These are phyloP conservation scores for Mesoclemmys tuberculata DNA, from an alignment of 2,113 vertebrate species.

Conservation along the genomic window DNA sequence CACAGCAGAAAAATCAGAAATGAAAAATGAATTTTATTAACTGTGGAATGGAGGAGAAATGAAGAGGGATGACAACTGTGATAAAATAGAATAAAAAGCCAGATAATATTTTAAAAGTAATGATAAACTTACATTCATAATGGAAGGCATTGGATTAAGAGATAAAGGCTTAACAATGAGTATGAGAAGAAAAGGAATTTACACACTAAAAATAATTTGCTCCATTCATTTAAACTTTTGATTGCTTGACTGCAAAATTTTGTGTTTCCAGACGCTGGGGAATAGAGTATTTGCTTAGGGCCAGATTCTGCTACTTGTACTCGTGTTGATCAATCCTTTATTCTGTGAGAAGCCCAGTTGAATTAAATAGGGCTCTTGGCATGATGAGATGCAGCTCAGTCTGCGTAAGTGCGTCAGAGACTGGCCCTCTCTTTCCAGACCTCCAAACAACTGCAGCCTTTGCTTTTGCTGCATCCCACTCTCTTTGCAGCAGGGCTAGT, in stretches of 20 bases:
- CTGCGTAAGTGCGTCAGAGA: neutral
- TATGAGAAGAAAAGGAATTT: neutral
- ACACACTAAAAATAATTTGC: neutral
- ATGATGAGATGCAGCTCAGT: neutral
- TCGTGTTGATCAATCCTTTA: neutral
- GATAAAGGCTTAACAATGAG: neutral
- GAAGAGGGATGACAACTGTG: neutral
- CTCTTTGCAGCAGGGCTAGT: neutral
- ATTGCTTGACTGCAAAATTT: neutral
- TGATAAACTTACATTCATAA: neutral
- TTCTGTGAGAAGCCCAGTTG: neutral
- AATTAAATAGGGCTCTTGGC: neutral
- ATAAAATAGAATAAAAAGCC: neutral
- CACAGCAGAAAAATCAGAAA: neutral
- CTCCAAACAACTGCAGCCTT: neutral
- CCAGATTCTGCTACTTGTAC: neutral
- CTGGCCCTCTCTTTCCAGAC: neutral
- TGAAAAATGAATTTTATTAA: conserved; percentile 1
- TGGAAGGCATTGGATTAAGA: neutral
- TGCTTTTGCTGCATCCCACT: neutral
- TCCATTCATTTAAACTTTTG: neutral
- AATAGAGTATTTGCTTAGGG: neutral
- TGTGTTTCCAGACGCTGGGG: neutral
- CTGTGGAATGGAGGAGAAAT: conserved; percentile 2
- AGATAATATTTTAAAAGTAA: neutral